A percentile compares a stretch with the other conserved stretches of the same genome.
phyloP scores from a whole-genome alignment of 2,888 invertebrate genomes.

The Pterostichus madidus region DNA sequence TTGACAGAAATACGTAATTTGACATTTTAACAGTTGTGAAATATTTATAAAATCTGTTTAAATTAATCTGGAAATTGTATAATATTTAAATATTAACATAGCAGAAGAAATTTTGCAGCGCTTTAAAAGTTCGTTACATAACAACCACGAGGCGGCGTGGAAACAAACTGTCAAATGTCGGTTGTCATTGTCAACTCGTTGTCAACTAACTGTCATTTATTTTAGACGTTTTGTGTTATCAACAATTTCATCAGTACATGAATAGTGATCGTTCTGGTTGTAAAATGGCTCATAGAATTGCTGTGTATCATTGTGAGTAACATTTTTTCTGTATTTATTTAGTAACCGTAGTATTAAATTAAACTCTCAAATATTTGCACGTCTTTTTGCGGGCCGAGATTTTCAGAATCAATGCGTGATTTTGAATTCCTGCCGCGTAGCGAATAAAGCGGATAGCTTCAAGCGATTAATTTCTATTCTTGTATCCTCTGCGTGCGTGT shows the following conservation, averaged over 20 bases:
- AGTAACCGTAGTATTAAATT: neutral
- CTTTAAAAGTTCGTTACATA: constrained; percentile 15
- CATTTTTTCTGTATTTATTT: constrained; percentile 50
- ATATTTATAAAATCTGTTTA: too few relatives aligned
- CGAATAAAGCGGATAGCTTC: constrained; percentile 35
- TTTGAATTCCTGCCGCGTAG: constrained; percentile 6
- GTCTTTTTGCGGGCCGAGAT: neutral
- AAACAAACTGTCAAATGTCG: constrained; percentile 62
- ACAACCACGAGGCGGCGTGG: constrained; percentile 41
- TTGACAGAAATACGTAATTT: neutral
- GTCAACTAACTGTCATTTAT: constrained; percentile 62
- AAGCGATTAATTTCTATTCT: constrained; percentile 37
- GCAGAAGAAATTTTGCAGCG: too few relatives aligned
- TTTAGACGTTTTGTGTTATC: constrained; percentile 47
- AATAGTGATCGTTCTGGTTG: constrained; percentile 19
- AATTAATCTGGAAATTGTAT: too few relatives aligned
- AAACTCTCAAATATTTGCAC: constrained; percentile 28
- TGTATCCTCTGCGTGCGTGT: constrained; percentile 24
- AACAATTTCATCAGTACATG: constrained; percentile 26
- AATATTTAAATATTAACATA: too few relatives aligned
- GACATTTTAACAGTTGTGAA: too few relatives aligned
- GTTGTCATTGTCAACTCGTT: constrained; percentile 62
- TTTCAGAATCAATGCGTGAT: neutral
- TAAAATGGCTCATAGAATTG: constrained; percentile 56
- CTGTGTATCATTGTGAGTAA: constrained; percentile 58